Base-by-base conservation (phyloP, 2,797 vertebrate species). In the Onychomys arenicola region DNA sequence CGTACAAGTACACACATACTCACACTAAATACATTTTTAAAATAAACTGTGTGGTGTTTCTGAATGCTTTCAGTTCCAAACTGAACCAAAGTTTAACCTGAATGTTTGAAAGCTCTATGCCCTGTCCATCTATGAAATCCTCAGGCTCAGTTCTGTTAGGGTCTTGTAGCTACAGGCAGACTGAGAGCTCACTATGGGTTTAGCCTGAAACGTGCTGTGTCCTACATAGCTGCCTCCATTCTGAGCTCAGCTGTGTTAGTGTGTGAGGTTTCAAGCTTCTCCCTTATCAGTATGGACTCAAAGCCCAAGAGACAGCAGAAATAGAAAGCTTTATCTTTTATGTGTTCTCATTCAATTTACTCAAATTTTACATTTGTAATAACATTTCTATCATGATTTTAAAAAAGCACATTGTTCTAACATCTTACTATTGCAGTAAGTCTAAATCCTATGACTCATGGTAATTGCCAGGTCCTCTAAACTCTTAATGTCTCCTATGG, bases 331-430 rank as follows among this genome's bases (percentile, higher is more conserved):
- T 83, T 23, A 55, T 73, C 76, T 55, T 93, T 87, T 84, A n/a
- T 67, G 81, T 88, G 77, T 97, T 82, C 90, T 90, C 34, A 59
- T 90, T 96, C 88, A 80, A 71, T 80, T 94, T 86, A 61, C 78
- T 65, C 69, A 91, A 34, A 92, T n/a, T 69, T 63, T 49, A 81
- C 49, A 49, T 86, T 78, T 83, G 25, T 43, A 82, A 91, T 81
- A 77, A 77, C 76, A 82, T 37, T 93, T 92, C 65, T 71, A 46
- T 88, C 55, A 73, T 59, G 21, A 69, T 73, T 13, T 82, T 87
- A 32, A 95, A 37, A 23, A 78, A 40, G 14, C 29, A 52, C 5
- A 5, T 85, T 63, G 73, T 46, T 69, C 52, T 83, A 92, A 67
- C n/a, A 69, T 61, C n/a, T 87, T 52, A 34, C 57, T 82, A 63